These are phyloP conservation scores for Apotomis capreana DNA, from an alignment of 2,888 invertebrate species.

Conservation along the genomic window DNA sequence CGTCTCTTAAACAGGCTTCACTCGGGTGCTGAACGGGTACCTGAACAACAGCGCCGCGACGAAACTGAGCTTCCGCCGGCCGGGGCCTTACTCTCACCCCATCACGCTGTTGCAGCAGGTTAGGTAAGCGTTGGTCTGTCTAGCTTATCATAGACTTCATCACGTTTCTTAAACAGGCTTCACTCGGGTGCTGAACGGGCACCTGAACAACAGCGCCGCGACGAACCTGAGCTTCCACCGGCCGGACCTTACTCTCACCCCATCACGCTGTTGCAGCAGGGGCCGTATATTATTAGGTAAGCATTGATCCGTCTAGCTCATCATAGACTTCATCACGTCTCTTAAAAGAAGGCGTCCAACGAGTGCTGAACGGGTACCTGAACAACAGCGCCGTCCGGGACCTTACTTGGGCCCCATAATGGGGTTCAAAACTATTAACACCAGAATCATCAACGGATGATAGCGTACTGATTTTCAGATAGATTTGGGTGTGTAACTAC, in stretches of 20 bases:
- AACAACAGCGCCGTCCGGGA: constrained; percentile 61
- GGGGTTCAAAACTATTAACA: too few species aligned
- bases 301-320: constrained; percentile 47
- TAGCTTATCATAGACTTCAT: constrained; percentile 53
- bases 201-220: constrained; percentile 70
- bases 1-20: constrained; percentile 62
- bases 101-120: constrained; percentile 79
- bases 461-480: too few species aligned
- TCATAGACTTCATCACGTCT: constrained; percentile 58
- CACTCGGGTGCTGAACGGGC: constrained; percentile 74
- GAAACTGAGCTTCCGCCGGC: constrained; percentile 75
- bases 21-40: constrained; percentile 75
- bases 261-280: constrained; percentile 77
- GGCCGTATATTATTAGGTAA: constrained; percentile 82
- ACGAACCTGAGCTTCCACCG: constrained; percentile 76
- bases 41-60: constrained; percentile 70
- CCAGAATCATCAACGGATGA: too few species aligned
- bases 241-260: constrained; percentile 75
- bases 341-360: constrained; percentile 66
- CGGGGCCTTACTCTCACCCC: constrained; percentile 73
- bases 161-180: constrained; percentile 61
- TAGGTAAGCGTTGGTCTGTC: constrained; percentile 58
- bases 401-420: too few species aligned
- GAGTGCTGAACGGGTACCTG: constrained; percentile 74
- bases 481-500: too few species aligned